Evolutionary conservation across 2,113 vertebrate species (phyloP).

Genomic region (Oplegnathus fasciatus): DNA sequence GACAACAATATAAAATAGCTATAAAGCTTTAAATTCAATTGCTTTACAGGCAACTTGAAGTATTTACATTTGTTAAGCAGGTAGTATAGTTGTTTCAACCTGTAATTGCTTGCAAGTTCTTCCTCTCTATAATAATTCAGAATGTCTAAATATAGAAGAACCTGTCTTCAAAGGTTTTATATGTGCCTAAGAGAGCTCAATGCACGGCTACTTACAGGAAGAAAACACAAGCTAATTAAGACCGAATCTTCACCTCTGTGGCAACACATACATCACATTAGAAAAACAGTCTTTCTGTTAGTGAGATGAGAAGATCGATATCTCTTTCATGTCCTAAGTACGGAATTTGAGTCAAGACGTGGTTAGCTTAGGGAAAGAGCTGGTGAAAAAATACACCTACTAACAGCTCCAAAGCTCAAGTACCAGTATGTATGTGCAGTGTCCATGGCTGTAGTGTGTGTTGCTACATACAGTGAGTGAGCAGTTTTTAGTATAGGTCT

Average conservation of each 20-base stretch:
- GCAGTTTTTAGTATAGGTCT: neutral
- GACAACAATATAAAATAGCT: neutral
- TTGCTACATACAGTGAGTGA: neutral
- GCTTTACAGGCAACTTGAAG: neutral
- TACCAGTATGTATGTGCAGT: neutral
- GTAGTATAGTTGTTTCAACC: neutral
- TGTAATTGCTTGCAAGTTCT: neutral
- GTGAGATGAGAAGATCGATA: neutral
- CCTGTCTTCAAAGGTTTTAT: neutral
- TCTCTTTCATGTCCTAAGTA: neutral
- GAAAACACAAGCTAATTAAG: neutral
- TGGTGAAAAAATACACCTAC: neutral
- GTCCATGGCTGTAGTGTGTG: neutral
- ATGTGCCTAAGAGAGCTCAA: neutral
- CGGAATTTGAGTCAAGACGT: too few species aligned
- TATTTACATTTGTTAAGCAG: neutral
- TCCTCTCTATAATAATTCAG: neutral
- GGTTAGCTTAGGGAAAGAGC: neutral
- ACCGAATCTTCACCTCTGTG: neutral
- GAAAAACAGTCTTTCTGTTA: neutral
- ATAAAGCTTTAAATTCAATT: neutral
- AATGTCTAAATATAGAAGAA: slow-evolving; percentile 12
- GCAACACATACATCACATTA: neutral
- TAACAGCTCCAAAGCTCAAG: neutral
- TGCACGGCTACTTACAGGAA: neutral